Conservation (phyloP, 2,888 invertebrate genomes). For the Pterobdella sp. region DNA sequence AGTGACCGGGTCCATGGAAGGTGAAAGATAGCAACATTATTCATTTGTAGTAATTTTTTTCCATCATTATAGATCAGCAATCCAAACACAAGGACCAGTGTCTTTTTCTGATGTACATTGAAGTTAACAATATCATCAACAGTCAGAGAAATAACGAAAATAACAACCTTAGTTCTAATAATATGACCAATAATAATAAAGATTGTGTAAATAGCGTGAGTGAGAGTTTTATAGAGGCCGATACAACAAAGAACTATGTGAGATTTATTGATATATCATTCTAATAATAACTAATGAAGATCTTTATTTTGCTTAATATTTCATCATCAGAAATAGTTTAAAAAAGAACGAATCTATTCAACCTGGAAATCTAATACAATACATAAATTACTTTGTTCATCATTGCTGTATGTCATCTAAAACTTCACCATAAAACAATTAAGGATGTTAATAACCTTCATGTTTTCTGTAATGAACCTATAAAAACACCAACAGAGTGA, state of each 20-base stretch:
- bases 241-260: conserved; percentile 2
- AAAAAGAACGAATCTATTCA: too few relatives aligned
- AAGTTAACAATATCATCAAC: conserved; percentile 65
- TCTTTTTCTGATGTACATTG: conserved; percentile 62
- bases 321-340: too few relatives aligned
- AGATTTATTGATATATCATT: neutral
- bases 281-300: too few relatives aligned
- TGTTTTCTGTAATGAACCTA: too few relatives aligned
- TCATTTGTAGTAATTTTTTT: neutral
- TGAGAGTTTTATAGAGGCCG: neutral
- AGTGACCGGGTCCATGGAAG: conserved; percentile 48
- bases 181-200: conserved; percentile 5
- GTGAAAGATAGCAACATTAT: conserved; percentile 35
- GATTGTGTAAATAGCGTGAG: neutral
- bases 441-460: too few relatives aligned
- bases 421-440: too few relatives aligned
- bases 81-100: conserved; percentile 51
- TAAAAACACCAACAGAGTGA: too few relatives aligned
- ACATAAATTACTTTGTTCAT: too few relatives aligned
- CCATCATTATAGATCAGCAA: conserved; percentile 38
- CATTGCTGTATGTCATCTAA: too few relatives aligned
- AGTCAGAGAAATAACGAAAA: conserved; percentile 12
- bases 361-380: too few relatives aligned
- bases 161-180: neutral
- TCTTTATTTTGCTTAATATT: too few relatives aligned